These are phyloP conservation scores for Cochlearius cochlearius DNA, from an alignment of 2,113 vertebrate species.

Conservation along the genomic window DNA sequence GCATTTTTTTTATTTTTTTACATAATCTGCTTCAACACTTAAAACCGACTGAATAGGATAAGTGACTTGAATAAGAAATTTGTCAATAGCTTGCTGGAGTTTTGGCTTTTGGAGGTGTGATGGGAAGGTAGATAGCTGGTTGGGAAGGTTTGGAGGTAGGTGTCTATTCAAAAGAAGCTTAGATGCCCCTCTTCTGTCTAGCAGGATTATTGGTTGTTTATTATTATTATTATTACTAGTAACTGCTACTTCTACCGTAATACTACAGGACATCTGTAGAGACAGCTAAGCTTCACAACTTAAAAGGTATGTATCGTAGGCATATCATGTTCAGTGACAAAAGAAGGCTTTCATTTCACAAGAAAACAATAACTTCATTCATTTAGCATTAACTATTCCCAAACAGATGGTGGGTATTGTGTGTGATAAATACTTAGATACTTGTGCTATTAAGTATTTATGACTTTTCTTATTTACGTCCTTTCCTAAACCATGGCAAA, in stretches of 20 bases:
- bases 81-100: not conserved
- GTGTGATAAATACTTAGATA: not conserved
- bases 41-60: not conserved
- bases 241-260: not conserved
- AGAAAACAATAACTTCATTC: not conserved
- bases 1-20: not conserved
- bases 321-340: not conserved
- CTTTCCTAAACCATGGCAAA: not conserved
- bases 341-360: not conserved
- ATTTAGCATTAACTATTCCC: not conserved
- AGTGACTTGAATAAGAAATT: not conserved
- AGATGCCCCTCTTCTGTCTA: not conserved
- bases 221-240: not conserved
- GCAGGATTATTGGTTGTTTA: not conserved
- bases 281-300: not conserved
- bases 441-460: not conserved
- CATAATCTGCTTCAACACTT: not conserved
- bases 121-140: not conserved
- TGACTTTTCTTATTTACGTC: not conserved
- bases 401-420: not conserved
- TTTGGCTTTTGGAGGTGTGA: rapidly evolving
- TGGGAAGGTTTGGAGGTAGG: not conserved
- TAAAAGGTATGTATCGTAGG: not conserved
- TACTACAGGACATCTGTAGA: not conserved
- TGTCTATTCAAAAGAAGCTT: not conserved